Evolutionary conservation across 2,888 invertebrate species (phyloP).

Genomic region (Ctena decussata): DNA sequence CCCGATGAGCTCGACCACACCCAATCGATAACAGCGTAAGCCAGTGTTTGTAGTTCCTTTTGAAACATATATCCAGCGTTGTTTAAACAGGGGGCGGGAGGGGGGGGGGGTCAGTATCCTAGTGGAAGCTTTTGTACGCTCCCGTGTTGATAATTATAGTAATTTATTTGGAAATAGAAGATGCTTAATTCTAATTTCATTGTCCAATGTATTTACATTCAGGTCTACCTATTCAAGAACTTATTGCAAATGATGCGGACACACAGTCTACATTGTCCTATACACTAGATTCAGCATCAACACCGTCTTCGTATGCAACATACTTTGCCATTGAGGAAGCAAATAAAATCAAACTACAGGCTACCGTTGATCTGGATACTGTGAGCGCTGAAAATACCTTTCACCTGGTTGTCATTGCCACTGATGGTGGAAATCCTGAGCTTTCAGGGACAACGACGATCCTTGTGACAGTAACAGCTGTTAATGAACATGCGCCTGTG

Average conservation of each 20-base stretch:
- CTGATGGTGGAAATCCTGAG: slow-evolving; percentile 65
- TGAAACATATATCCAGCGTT: too few species aligned
- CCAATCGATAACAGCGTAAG: too few species aligned
- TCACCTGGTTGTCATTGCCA: slow-evolving; percentile 63
- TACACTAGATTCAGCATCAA: slow-evolving; percentile 45
- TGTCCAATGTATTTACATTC: too few species aligned
- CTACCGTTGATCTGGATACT: slow-evolving; percentile 65
- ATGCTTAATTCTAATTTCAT: too few species aligned
- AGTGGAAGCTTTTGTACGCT: too few species aligned
- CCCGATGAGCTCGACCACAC: too few species aligned
- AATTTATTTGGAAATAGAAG: too few species aligned
- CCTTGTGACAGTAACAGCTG: slow-evolving; percentile 59
- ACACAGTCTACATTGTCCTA: slow-evolving; percentile 47
- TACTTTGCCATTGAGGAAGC: slow-evolving; percentile 54
- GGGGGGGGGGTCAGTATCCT: too few species aligned
- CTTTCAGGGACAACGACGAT: slow-evolving; percentile 63
- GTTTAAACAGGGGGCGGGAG: too few species aligned
- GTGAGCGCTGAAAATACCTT: slow-evolving; percentile 46
- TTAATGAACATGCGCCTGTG: slow-evolving; percentile 69
- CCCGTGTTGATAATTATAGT: too few species aligned
- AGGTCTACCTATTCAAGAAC: slow-evolving; percentile 37
- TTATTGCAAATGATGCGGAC: slow-evolving; percentile 74
- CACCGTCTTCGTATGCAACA: slow-evolving; percentile 34
- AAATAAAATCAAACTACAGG: slow-evolving; percentile 6
- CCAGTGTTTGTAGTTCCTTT: too few species aligned